A percentile compares a stretch with the other conserved stretches of the same genome.
phyloP scores from a whole-genome alignment of 1,140 invertebrate genomes.

The Lepidotrigona ventralis region DNA sequence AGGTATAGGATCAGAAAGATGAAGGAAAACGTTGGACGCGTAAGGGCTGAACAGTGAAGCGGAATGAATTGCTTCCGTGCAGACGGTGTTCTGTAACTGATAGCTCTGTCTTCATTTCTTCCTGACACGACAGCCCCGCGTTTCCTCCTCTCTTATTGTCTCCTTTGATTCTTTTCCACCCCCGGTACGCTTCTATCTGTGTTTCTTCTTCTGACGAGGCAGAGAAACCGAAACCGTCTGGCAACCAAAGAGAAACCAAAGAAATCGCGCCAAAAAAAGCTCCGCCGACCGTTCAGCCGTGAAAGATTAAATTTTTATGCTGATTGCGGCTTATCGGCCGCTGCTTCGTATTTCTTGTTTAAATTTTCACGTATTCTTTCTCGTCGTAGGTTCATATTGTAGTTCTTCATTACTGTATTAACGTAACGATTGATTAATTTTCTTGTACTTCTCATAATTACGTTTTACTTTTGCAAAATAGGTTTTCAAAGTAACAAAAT shows the following conservation, averaged over 20 bases:
- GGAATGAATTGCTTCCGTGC: constrained; percentile 75
- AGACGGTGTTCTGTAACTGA: constrained; percentile 74
- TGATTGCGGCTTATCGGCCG: constrained; percentile 16
- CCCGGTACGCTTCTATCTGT: constrained; percentile 28
- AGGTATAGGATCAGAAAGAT: constrained; percentile 55
- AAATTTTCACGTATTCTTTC: neutral
- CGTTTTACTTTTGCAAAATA: too few relatives aligned
- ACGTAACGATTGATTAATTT: too few relatives aligned
- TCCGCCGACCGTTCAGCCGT: constrained; percentile 13
- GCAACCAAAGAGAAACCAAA: constrained; percentile 4
- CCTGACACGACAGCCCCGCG: constrained; percentile 69
- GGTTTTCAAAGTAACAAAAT: too few relatives aligned
- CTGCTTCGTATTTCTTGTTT: neutral
- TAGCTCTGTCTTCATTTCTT: constrained; percentile 75
- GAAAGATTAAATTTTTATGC: constrained; percentile 45
- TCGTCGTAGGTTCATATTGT: too few relatives aligned
- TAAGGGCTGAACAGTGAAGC: constrained; percentile 71
- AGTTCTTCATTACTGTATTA: too few relatives aligned
- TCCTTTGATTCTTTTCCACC: constrained; percentile 62
- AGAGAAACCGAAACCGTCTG: constrained; percentile 7
- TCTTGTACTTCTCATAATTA: too few relatives aligned
- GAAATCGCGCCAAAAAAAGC: neutral
- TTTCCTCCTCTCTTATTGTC: constrained; percentile 60
- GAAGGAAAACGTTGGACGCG: constrained; percentile 66
- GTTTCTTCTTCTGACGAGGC: constrained; percentile 34